Conservation (phyloP, 2,113 vertebrate species). For the Sinocyclocheilus rhinocerous region DNA sequence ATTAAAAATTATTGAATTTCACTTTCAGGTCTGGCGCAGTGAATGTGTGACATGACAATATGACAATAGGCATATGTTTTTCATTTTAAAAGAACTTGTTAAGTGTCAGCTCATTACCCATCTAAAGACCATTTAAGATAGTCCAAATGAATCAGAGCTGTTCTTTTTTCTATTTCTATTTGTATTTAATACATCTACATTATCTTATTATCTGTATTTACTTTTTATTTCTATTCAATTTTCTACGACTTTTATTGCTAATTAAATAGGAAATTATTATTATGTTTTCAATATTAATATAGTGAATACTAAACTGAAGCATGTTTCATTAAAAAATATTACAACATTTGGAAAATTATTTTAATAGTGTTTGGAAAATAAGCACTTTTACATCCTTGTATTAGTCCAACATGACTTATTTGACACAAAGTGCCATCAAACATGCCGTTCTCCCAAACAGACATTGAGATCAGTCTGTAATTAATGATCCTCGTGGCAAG, state of each 20-base stretch:
- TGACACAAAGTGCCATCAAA: not conserved
- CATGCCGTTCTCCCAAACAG: slow-evolving; percentile 36
- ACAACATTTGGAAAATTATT: not conserved
- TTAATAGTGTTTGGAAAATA: not conserved
- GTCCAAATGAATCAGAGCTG: not conserved
- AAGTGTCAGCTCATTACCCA: not conserved
- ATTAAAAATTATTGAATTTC: not conserved
- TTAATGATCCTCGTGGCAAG: slow-evolving; percentile 67
- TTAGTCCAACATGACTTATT: not conserved
- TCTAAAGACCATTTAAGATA: not conserved
- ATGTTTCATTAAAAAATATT: not conserved
- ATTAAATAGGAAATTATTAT: not conserved
- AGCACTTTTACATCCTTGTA: not conserved
- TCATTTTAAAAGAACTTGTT: not conserved
- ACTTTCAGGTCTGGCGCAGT: not conserved
- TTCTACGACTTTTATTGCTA: not conserved
- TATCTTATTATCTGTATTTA: not conserved
- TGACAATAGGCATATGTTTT: slow-evolving; percentile 13
- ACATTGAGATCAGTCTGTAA: slow-evolving; percentile 60
- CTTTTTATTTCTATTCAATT: not conserved
- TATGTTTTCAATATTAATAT: not conserved
- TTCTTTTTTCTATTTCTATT: not conserved
- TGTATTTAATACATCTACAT: too few relatives aligned
- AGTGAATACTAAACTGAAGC: not conserved
- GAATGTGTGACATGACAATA: not conserved